phyloP scores from a whole-genome alignment of 2,113 vertebrate species.

The Macquaria australasica region DNA sequence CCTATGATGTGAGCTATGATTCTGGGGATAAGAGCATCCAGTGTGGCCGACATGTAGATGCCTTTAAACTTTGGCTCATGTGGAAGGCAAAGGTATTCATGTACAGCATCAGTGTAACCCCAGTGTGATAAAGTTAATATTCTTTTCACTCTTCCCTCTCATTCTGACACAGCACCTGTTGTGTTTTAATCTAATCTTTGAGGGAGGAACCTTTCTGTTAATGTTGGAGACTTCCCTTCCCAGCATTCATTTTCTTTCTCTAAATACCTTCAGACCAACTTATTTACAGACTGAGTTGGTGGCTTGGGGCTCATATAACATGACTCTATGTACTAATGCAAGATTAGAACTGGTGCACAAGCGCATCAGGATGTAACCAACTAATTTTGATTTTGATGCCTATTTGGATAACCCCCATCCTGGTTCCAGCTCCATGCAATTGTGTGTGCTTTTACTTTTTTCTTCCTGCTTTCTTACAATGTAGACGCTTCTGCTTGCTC shows the following conservation, averaged over 20 bases:
- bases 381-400: not conserved
- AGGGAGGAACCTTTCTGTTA: no score
- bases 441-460: not conserved
- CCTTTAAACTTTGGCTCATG: constrained; percentile 85
- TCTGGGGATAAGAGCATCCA: constrained; percentile 83
- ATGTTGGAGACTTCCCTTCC: no score
- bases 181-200: not conserved
- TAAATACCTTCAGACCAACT: not conserved
- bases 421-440: not conserved
- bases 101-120: not conserved
- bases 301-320: not conserved
- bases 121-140: not conserved
- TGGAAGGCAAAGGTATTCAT: constrained; percentile 83
- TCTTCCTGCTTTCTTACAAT: no score
- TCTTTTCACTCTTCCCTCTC: no score
- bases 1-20: constrained; percentile 78
- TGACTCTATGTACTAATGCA: not conserved
- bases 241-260: no score
- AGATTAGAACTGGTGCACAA: not conserved
- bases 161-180: not conserved
- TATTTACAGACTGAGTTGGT: not conserved
- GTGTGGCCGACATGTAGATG: constrained; percentile 76
- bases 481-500: no score
- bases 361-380: not conserved
- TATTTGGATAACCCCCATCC: not conserved